Percentiles rank a stretch among this genome's conserved stretches.
Evolutionary conservation across 2,888 invertebrate species (phyloP).

Genomic region (Phaonia tiefii): DNA sequence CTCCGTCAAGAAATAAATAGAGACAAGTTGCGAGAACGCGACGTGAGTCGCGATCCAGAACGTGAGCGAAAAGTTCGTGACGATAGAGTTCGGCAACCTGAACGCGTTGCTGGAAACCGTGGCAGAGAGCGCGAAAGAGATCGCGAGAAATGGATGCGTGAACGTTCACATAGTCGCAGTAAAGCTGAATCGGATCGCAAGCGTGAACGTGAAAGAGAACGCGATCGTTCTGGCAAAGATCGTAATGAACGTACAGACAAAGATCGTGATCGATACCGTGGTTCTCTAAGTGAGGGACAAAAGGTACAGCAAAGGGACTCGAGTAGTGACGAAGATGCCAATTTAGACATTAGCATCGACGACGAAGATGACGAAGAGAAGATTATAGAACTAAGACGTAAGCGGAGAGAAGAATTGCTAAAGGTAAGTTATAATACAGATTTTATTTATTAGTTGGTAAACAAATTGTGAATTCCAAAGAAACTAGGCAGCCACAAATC

Average conservation of each 20-base stretch:
- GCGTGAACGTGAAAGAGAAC: constrained; percentile 77
- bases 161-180: constrained; percentile 79
- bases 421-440: constrained; percentile 83
- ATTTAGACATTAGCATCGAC: constrained; percentile 90
- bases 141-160: constrained; percentile 74
- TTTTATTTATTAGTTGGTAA: not conserved
- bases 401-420: constrained; percentile 92
- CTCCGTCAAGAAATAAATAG: constrained; percentile 80
- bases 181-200: constrained; percentile 79
- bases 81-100: constrained; percentile 70
- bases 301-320: constrained; percentile 84
- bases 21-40: constrained; percentile 81
- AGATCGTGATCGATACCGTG: constrained; percentile 86
- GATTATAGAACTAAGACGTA: constrained; percentile 93
- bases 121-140: constrained; percentile 79
- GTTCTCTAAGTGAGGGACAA: constrained; percentile 90
- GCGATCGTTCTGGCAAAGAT: constrained; percentile 78
- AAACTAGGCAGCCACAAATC: constrained; percentile 56
- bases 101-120: constrained; percentile 72
- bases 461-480: constrained; percentile 37
- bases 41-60: constrained; percentile 77
- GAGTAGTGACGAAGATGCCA: constrained; percentile 85
- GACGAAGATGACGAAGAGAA: constrained; percentile 95
- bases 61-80: constrained; percentile 77
- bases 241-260: constrained; percentile 76